Conservation (phyloP, 2,797 vertebrate species). For the Sebastiscus tertius region DNA sequence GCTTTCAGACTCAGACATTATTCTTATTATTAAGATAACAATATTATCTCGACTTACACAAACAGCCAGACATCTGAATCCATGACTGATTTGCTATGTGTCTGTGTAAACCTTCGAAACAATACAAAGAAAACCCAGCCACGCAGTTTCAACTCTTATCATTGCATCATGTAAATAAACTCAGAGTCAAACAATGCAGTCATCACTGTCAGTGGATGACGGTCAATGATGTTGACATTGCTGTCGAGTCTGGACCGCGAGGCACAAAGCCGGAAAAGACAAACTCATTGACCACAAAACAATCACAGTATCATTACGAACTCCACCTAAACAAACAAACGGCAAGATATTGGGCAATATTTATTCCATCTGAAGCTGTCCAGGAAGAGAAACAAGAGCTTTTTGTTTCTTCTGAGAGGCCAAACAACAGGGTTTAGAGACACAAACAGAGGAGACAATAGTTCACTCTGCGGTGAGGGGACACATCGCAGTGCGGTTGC, state of each 20-base stretch:
- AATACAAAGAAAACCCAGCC: slow-evolving; percentile 54
- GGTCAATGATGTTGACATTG: slow-evolving; percentile 62
- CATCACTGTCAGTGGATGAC: slow-evolving; percentile 41
- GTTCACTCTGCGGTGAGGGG: slow-evolving; percentile 44
- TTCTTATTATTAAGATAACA: slow-evolving; percentile 39
- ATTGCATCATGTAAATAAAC: slow-evolving; percentile 65
- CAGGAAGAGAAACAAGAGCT: slow-evolving; percentile 47
- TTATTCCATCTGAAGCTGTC: slow-evolving; percentile 62
- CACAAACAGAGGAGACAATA: slow-evolving; percentile 70
- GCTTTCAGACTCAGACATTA: slow-evolving; percentile 13
- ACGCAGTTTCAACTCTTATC: slow-evolving; percentile 49
- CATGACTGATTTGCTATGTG: not conserved
- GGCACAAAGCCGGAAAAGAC: slow-evolving; percentile 27
- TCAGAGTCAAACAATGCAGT: slow-evolving; percentile 55
- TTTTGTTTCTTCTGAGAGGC: slow-evolving; percentile 44
- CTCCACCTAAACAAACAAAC: slow-evolving; percentile 62
- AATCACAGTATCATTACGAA: slow-evolving; percentile 35
- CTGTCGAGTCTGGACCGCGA: not conserved
- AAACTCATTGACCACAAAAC: slow-evolving; percentile 46
- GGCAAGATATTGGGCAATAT: slow-evolving; percentile 54
- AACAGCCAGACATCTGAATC: slow-evolving; percentile 27
- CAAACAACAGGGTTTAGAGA: slow-evolving; percentile 53
- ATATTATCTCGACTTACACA: slow-evolving; percentile 32
- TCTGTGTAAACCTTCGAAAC: slow-evolving; percentile 54
- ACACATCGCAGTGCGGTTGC: slow-evolving; percentile 29